A percentile compares a stretch with the other conserved stretches of the same genome.
Evolutionary conservation across 2,113 vertebrate genomes (phyloP).

Genomic region (Macquaria australasica): DNA sequence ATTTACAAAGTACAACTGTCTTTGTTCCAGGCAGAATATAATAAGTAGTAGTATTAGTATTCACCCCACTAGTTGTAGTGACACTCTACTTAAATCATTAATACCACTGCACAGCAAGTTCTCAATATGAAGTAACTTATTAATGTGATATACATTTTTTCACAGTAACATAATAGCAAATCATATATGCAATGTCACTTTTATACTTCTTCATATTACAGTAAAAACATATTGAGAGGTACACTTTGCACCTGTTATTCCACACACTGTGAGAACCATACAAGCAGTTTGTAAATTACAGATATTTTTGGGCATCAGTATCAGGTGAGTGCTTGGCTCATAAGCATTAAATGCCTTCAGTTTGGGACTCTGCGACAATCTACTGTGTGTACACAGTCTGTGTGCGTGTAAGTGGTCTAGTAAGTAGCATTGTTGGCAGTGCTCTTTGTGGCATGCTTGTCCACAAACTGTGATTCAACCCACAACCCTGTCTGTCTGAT

Average conservation of each 20-base stretch:
- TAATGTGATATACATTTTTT: neutral
- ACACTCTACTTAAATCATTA: neutral
- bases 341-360: neutral
- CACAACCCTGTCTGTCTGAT: conserved; percentile 30
- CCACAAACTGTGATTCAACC: conserved; percentile 39
- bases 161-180: neutral
- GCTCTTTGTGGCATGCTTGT: conserved; percentile 11
- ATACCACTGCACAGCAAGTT: neutral
- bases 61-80: too few species aligned
- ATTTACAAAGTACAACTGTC: neutral
- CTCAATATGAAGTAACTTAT: neutral
- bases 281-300: neutral
- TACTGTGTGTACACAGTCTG: neutral
- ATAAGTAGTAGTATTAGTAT: too few species aligned
- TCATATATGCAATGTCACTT: neutral
- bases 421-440: conserved; percentile 8
- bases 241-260: neutral
- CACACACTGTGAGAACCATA: neutral
- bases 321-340: neutral
- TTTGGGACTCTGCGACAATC: neutral
- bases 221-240: neutral
- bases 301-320: neutral
- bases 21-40: neutral
- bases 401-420: neutral
- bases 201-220: neutral